A percentile compares a stretch with the other conserved stretches of the same genome.
Evolutionary conservation across 2,113 vertebrate genomes (phyloP).

Genomic region (Chionodraco myersi): DNA sequence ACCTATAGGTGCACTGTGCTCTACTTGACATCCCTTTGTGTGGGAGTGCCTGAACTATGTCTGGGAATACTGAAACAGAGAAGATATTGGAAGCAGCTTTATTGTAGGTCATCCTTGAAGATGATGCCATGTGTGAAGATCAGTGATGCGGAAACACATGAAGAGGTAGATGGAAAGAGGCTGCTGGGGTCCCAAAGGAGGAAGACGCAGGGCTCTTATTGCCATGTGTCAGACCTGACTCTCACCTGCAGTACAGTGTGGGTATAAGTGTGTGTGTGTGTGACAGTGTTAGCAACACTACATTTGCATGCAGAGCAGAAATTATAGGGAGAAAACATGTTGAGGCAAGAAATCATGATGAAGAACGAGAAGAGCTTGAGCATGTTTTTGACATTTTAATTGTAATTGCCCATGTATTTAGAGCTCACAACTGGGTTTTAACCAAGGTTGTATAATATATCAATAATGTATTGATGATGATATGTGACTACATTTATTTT

Average conservation of each 20-base stretch:
- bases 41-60: slow-evolving; percentile 15
- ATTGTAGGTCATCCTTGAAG: slow-evolving; percentile 58
- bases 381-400: too few relatives aligned
- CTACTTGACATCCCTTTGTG: slow-evolving; percentile 28
- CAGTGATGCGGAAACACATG: slow-evolving; percentile 43
- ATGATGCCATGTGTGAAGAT: slow-evolving; percentile 56
- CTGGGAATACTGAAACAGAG: slow-evolving; percentile 28
- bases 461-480: too few relatives aligned
- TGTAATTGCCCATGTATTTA: too few relatives aligned
- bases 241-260: slow-evolving; percentile 27
- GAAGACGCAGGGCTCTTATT: slow-evolving; percentile 4
- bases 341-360: not conserved
- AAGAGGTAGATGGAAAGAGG: slow-evolving; percentile 35
- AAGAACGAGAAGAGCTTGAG: not conserved
- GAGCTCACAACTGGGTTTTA: too few relatives aligned
- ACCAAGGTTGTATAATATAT: too few relatives aligned
- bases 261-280: not conserved
- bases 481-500: too few relatives aligned
- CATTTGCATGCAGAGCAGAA: slow-evolving; percentile 17
- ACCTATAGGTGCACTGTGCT: slow-evolving; percentile 15
- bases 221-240: slow-evolving; percentile 32
- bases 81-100: slow-evolving; percentile 32
- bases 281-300: slow-evolving; percentile 4
- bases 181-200: slow-evolving; percentile 33
- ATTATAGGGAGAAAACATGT: not conserved